These are phyloP conservation scores for Trigoniulus corallinus DNA, from an alignment of 1,140 invertebrate species.

Conservation along the genomic window DNA sequence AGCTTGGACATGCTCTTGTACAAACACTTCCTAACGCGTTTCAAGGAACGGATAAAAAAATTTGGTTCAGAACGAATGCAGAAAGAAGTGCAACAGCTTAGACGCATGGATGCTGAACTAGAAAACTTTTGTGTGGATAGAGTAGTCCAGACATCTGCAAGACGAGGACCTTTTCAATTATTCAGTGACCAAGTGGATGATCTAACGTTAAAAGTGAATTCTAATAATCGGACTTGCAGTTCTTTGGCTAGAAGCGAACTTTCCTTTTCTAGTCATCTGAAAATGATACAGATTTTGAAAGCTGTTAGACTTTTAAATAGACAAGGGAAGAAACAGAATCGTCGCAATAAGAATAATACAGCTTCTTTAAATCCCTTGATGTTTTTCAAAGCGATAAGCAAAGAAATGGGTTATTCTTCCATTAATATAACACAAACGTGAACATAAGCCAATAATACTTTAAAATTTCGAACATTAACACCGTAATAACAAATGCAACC, in stretches of 20 bases:
- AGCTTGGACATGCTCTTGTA: conserved; percentile 13
- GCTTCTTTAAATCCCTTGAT: too few relatives aligned
- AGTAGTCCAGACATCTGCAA: conserved; percentile 8
- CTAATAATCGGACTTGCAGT: conserved; percentile 10
- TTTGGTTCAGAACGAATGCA: conserved; percentile 10
- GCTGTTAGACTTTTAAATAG: too few relatives aligned
- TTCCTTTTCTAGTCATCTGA: conserved; percentile 11
- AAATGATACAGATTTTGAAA: neutral
- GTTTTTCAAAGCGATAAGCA: too few relatives aligned
- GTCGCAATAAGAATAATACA: too few relatives aligned
- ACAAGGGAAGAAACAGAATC: too few relatives aligned
- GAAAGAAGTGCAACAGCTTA: conserved; percentile 11
- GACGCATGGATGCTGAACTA: conserved; percentile 8
- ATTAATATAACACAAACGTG: too few relatives aligned
- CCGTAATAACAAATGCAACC: too few relatives aligned
- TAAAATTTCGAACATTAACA: too few relatives aligned
- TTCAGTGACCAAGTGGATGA: conserved; percentile 12
- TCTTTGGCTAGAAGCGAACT: conserved; percentile 11
- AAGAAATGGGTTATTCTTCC: too few relatives aligned
- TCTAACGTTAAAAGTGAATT: conserved; percentile 6
- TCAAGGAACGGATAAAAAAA: conserved; percentile 9
- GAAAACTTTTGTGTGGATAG: conserved; percentile 12
- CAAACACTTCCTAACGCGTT: conserved; percentile 11
- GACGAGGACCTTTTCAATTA: conserved; percentile 7
- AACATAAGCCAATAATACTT: too few relatives aligned